These are phyloP conservation scores for Craniophora ligustri DNA, from an alignment of 2,888 invertebrate species.

Conservation along the genomic window DNA sequence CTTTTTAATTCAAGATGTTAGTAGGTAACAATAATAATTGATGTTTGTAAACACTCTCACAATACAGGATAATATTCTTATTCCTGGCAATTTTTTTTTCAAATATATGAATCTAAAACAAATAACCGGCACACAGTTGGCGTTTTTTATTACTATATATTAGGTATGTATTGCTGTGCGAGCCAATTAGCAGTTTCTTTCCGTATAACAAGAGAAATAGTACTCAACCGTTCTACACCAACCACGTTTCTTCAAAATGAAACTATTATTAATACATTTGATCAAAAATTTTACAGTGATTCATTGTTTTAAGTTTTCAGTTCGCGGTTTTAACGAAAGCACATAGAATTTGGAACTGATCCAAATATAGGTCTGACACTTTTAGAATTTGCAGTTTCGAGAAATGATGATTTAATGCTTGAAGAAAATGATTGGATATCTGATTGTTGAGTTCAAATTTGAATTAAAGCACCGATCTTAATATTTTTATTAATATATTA, in stretches of 20 bases:
- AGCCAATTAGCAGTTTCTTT: too few species aligned
- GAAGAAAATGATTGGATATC: conserved; percentile 7
- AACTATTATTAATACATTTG: conserved; percentile 22
- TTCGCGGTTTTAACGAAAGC: conserved; percentile 25
- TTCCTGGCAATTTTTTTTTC: too few species aligned
- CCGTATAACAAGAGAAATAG: background rate
- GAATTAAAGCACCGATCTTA: too few species aligned
- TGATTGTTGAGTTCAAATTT: conserved; percentile 17
- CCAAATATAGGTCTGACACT: conserved; percentile 36
- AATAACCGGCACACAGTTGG: too few species aligned
- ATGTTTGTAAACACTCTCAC: too few species aligned
- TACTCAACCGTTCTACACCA: background rate
- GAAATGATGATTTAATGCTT: conserved; percentile 5
- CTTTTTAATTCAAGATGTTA: too few species aligned
- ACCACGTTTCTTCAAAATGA: conserved; percentile 4
- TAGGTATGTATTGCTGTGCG: background rate
- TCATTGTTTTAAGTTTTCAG: conserved; percentile 35
- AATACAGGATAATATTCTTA: too few species aligned
- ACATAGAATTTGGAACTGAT: conserved; percentile 34
- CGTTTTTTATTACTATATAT: too few species aligned
- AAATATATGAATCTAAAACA: too few species aligned
- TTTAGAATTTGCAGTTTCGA: conserved; percentile 13
- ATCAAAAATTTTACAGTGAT: conserved; percentile 28
- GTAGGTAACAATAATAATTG: too few species aligned
- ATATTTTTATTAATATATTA: too few species aligned